phyloP scores from a whole-genome alignment of 23 tunicate species.

The Phallusia fumigata region DNA sequence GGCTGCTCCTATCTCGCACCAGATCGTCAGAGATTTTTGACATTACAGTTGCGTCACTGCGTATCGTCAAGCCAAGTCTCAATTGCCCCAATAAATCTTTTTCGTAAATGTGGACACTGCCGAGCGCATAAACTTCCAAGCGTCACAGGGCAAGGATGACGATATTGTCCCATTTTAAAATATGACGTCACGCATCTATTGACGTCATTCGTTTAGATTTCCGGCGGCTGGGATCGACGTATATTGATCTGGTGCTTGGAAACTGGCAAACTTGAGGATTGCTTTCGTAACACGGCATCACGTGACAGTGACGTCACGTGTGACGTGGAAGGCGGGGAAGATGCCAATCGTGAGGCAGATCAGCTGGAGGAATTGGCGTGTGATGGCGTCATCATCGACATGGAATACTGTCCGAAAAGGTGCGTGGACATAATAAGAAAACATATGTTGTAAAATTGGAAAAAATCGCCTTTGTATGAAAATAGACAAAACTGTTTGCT shows the following conservation, averaged over 20 bases:
- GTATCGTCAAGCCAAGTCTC: no score
- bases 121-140: no score
- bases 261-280: conserved; percentile 66
- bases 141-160: no score
- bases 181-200: not conserved
- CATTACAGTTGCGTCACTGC: no score
- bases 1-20: no score
- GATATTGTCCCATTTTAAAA: no score
- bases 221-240: conserved; percentile 92
- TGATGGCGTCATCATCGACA: conserved; percentile 79
- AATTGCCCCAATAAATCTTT: no score
- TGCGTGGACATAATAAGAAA: not conserved
- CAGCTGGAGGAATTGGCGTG: conserved; percentile 55
- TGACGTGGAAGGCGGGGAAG: conserved; percentile 29
- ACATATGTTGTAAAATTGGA: no score
- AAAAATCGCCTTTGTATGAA: no score
- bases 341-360: conserved; percentile 2
- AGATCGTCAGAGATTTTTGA: no score
- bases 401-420: conserved; percentile 90
- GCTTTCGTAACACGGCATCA: conserved; percentile 50
- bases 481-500: no score
- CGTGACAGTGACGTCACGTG: conserved; percentile 17
- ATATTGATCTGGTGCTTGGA: conserved; percentile 81
- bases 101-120: no score
- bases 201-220: conserved; percentile 33